Percentiles rank a stretch among this genome's conserved stretches.
Conservation (phyloP, 2,797 vertebrate genomes). For the Dryobates pubescens region DNA sequence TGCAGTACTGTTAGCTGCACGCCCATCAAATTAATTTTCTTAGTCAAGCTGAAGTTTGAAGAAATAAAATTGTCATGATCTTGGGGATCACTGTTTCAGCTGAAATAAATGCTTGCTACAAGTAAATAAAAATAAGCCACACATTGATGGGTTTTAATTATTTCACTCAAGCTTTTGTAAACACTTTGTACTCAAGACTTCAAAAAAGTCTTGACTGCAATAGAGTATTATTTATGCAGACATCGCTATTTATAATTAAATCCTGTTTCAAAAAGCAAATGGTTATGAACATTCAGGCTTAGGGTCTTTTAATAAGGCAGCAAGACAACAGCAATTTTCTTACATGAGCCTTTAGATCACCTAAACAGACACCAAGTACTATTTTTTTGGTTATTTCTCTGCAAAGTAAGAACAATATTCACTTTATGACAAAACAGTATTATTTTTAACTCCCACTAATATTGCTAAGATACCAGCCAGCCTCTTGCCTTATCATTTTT, state of each 20-base stretch:
- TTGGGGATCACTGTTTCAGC: not conserved
- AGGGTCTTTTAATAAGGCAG: not conserved
- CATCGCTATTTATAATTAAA: slow-evolving; percentile 11
- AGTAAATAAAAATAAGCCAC: not conserved
- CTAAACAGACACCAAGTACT: not conserved
- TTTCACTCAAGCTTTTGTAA: not conserved
- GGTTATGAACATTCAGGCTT: not conserved
- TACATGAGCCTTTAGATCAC: not conserved
- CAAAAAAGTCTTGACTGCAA: not conserved
- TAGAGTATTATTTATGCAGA: not conserved
- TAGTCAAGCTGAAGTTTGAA: not conserved
- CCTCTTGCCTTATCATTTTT: not conserved
- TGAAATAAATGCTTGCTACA: not conserved
- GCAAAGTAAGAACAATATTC: not conserved
- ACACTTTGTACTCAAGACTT: not conserved
- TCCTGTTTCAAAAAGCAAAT: not conserved
- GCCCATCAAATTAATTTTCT: not conserved
- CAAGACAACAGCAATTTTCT: not conserved
- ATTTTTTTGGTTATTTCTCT: not conserved
- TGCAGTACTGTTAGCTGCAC: not conserved
- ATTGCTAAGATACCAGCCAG: not conserved
- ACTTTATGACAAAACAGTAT: not conserved
- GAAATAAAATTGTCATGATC: not conserved
- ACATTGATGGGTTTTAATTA: not conserved
- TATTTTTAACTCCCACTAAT: not conserved